Conservation (phyloP, 2,113 vertebrate genomes). For the Nycticebus coucang region DNA sequence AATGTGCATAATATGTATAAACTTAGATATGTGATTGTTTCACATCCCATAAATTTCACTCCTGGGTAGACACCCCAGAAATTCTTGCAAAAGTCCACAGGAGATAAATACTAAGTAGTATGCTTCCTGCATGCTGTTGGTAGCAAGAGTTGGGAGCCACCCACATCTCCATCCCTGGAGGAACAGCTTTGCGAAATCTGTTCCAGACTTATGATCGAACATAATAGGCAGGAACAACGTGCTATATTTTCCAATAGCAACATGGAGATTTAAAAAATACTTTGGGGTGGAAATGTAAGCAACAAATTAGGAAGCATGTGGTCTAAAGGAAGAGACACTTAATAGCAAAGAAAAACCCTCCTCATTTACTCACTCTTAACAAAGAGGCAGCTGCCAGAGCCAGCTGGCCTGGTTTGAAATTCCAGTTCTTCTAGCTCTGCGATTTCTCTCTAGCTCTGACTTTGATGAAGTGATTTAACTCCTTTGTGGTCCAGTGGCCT, state of each 20-base stretch:
- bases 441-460: not conserved
- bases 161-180: not conserved
- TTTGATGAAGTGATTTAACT: not conserved
- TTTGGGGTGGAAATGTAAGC: not conserved
- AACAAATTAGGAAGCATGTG: not conserved
- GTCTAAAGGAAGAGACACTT: not conserved
- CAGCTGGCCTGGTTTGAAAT: not conserved
- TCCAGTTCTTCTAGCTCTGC: not conserved
- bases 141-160: not conserved
- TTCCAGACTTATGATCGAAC: not conserved
- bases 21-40: not conserved
- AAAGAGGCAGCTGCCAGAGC: not conserved
- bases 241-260: not conserved
- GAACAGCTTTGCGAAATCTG: not conserved
- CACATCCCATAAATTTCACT: not conserved
- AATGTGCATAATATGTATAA: no score
- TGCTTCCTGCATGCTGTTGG: not conserved
- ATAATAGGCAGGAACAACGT: not conserved
- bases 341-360: not conserved
- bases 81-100: not conserved
- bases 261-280: not conserved
- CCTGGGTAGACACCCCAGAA: not conserved
- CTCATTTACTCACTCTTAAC: not conserved
- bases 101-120: not conserved
- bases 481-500: not conserved